Percentiles rank a stretch among this genome's conserved stretches.
Conservation (phyloP, 2,797 vertebrate genomes). For the Taeniopygia guttata region DNA sequence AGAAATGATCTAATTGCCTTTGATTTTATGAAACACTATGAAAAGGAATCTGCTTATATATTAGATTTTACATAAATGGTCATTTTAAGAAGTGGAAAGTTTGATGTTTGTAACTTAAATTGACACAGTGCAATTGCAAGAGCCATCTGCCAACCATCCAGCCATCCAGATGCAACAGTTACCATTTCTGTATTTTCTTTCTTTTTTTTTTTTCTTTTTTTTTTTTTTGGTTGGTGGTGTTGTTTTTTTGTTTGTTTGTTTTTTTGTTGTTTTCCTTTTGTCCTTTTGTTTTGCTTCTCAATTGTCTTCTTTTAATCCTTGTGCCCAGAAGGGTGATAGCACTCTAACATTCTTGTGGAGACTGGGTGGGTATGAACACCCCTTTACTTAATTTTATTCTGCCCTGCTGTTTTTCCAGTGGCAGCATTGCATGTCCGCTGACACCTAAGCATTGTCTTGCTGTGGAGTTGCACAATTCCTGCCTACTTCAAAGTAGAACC, state of each 20-base stretch:
- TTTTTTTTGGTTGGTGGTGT: background rate
- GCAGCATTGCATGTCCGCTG: background rate
- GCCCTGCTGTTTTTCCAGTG: background rate
- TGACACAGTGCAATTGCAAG: background rate
- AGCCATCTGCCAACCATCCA: background rate
- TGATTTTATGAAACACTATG: constrained; percentile 50
- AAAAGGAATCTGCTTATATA: constrained; percentile 38
- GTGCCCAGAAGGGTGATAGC: background rate
- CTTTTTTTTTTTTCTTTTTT: background rate
- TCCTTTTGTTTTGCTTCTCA: background rate
- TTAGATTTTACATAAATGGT: constrained; percentile 27
- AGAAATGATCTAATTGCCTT: constrained; percentile 54
- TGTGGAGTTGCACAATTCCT: background rate
- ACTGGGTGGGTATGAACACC: background rate
- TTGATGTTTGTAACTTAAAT: constrained; percentile 9
- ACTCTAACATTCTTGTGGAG: background rate
- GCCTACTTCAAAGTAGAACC: background rate
- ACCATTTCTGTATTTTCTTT: background rate
- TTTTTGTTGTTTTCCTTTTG: background rate
- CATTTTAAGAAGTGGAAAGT: constrained; percentile 35
- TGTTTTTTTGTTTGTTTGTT: background rate
- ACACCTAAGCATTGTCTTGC: background rate
- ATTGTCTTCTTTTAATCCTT: background rate
- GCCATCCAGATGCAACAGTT: background rate
- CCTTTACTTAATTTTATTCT: background rate